These are phyloP conservation scores for Ptilodon capucinus DNA, from an alignment of 2,888 invertebrate species.

Conservation along the genomic window DNA sequence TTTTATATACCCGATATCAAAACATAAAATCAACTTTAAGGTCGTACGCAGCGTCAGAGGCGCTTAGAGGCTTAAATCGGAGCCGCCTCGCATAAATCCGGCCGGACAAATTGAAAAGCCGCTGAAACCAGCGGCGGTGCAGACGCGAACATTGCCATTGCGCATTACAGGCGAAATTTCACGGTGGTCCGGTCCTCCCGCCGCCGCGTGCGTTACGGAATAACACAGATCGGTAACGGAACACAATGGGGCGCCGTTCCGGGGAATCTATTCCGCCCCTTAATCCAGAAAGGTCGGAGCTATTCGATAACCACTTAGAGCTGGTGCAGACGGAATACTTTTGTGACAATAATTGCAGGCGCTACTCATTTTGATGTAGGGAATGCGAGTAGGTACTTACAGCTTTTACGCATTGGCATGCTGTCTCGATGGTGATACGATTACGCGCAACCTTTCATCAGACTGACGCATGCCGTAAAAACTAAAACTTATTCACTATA, in stretches of 20 bases:
- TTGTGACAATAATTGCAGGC: neutral
- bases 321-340: conserved; percentile 23
- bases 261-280: conserved; percentile 58
- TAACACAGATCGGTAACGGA: conserved; percentile 61
- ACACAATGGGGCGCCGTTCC: conserved; percentile 58
- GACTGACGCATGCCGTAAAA: too few species aligned
- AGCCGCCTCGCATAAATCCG: conserved; percentile 35
- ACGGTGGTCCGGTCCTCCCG: conserved; percentile 21
- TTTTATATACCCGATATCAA: conserved; percentile 20
- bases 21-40: conserved; percentile 14
- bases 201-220: conserved; percentile 31
- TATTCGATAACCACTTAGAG: conserved; percentile 76
- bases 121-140: conserved; percentile 19
- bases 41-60: conserved; percentile 7
- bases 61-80: conserved; percentile 21
- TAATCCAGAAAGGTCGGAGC: conserved; percentile 75
- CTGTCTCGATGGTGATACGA: too few species aligned
- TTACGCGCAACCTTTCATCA: too few species aligned
- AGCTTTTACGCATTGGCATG: too few species aligned
- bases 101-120: conserved; percentile 49
- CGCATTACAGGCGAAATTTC: conserved; percentile 37
- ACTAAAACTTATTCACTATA: too few species aligned
- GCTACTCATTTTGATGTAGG: too few species aligned
- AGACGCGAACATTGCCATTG: conserved; percentile 27
- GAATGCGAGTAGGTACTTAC: too few species aligned